phyloP scores from a whole-genome alignment of 2,797 vertebrate genomes.

The Bovichtus variegatus region DNA sequence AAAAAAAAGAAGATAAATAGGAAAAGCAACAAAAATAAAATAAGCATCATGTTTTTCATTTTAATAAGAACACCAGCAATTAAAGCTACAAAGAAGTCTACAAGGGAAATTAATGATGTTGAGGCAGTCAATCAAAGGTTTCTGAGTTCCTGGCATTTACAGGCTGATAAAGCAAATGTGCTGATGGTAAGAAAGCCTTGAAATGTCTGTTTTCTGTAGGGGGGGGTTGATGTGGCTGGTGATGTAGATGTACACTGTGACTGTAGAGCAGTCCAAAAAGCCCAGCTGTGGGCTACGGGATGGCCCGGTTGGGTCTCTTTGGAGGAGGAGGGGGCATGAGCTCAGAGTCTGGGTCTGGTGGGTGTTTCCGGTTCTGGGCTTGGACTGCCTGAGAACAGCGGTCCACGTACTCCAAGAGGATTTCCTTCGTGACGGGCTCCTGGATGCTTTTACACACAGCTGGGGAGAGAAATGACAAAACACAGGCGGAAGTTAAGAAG shows the following conservation, averaged over 20 bases:
- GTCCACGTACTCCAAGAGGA: slow-evolving; percentile 94
- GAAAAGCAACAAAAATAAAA: slow-evolving; percentile 56
- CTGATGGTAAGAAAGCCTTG: slow-evolving; percentile 52
- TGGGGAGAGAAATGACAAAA: slow-evolving; percentile 70
- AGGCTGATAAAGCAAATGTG: slow-evolving; percentile 60
- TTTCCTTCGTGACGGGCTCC: slow-evolving; percentile 96
- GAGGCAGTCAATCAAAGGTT: slow-evolving; percentile 52
- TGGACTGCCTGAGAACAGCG: slow-evolving; percentile 86
- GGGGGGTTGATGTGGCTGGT: slow-evolving; percentile 48
- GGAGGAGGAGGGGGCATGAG: slow-evolving; percentile 97
- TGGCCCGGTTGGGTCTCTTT: slow-evolving; percentile 89
- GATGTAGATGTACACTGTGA: slow-evolving; percentile 46
- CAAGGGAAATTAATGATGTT: slow-evolving; percentile 57
- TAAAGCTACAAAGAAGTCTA: slow-evolving; percentile 78
- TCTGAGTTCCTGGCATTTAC: slow-evolving; percentile 53
- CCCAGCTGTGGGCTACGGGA: slow-evolving; percentile 70
- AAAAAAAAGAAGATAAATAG: slow-evolving; percentile 71
- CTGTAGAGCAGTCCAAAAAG: slow-evolving; percentile 54
- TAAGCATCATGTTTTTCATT: slow-evolving; percentile 62
- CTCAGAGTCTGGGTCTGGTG: slow-evolving; percentile 91
- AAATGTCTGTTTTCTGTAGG: slow-evolving; percentile 52
- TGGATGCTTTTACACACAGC: slow-evolving; percentile 97
- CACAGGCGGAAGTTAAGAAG: slow-evolving; percentile 55
- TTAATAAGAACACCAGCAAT: slow-evolving; percentile 82
- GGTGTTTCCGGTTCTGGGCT: slow-evolving; percentile 88